Percentiles rank a stretch among this genome's conserved stretches.
phyloP scores from a whole-genome alignment of 2,888 invertebrate genomes.

The Oscheius myriophilus region DNA sequence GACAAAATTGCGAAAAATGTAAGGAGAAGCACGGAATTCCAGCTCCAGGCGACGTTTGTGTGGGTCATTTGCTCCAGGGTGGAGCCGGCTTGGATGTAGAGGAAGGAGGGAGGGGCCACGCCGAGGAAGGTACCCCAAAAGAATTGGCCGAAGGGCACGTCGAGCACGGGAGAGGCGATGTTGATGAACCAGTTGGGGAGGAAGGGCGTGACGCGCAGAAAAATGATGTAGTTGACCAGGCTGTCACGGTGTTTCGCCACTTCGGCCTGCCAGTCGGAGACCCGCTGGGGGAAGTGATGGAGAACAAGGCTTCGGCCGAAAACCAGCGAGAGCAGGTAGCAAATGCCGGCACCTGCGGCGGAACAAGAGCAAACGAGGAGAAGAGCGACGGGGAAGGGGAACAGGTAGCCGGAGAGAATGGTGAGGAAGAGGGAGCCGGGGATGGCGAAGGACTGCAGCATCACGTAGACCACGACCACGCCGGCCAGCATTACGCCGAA shows the following conservation, averaged over 20 bases:
- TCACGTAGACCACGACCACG: slow-evolving; percentile 89
- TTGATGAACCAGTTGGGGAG: slow-evolving; percentile 99
- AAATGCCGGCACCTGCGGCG: slow-evolving; percentile 91
- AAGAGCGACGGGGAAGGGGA: slow-evolving; percentile 89
- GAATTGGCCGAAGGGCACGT: slow-evolving; percentile 90
- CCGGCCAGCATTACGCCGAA: slow-evolving; percentile 82
- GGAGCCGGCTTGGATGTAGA: slow-evolving; percentile 96
- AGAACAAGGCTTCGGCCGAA: slow-evolving; percentile 85
- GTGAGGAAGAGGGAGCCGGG: slow-evolving; percentile 97
- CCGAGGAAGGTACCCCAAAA: slow-evolving; percentile 94
- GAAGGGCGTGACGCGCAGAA: slow-evolving; percentile 94
- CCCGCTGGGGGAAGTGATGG: slow-evolving; percentile 82
- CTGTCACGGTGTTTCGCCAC: slow-evolving; percentile 82
- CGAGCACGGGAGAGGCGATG: slow-evolving; percentile 92
- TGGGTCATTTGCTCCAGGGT: slow-evolving; percentile 91
- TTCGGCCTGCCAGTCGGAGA: slow-evolving; percentile 84
- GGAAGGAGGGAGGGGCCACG: slow-evolving; percentile 94
- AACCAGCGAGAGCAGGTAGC: slow-evolving; percentile 90
- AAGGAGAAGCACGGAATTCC: slow-evolving; percentile 71
- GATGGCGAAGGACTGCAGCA: slow-evolving; percentile 98
- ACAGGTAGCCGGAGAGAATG: slow-evolving; percentile 94
- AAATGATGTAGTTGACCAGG: slow-evolving; percentile 93
- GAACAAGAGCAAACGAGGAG: slow-evolving; percentile 85
- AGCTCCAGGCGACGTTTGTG: slow-evolving; percentile 79
- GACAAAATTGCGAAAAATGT: slow-evolving; percentile 84